These are phyloP conservation scores for Myanophis thanlyinensis DNA, from an alignment of 2,113 vertebrate genomes.

Conservation along the genomic window DNA sequence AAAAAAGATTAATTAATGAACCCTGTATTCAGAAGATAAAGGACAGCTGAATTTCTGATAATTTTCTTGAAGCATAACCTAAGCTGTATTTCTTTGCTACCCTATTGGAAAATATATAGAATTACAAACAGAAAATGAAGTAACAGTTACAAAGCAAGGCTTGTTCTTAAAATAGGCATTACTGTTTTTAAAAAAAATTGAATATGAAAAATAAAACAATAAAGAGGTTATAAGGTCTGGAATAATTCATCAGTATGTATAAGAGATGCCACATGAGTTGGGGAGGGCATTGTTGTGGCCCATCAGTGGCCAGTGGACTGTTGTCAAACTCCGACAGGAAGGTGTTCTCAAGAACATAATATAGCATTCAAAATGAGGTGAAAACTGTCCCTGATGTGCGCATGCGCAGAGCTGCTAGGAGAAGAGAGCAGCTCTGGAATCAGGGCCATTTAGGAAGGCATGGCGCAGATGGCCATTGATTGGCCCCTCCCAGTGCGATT, in stretches of 20 bases:
- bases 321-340: too few relatives aligned
- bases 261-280: background rate
- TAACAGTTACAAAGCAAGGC: slow-evolving; percentile 1
- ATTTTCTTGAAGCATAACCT: slow-evolving; percentile 53
- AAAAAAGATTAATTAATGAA: slow-evolving; percentile 66
- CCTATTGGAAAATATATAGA: slow-evolving; percentile 35
- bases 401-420: too few relatives aligned
- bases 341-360: too few relatives aligned
- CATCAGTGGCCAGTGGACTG: too few relatives aligned
- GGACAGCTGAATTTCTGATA: slow-evolving; percentile 39
- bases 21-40: slow-evolving; percentile 58
- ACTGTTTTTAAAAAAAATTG: background rate
- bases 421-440: too few relatives aligned
- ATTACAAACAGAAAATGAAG: background rate
- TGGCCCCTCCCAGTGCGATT: too few relatives aligned
- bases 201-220: background rate
- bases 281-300: too few relatives aligned
- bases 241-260: background rate
- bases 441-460: too few relatives aligned
- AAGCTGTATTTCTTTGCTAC: slow-evolving; percentile 46
- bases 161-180: background rate
- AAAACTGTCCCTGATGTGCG: too few relatives aligned
- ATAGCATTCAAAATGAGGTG: too few relatives aligned
- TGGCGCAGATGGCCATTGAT: too few relatives aligned
- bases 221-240: background rate